These are phyloP conservation scores for Cichlasoma orientale DNA, from an alignment of 2,797 vertebrate species.

Conservation along the genomic window DNA sequence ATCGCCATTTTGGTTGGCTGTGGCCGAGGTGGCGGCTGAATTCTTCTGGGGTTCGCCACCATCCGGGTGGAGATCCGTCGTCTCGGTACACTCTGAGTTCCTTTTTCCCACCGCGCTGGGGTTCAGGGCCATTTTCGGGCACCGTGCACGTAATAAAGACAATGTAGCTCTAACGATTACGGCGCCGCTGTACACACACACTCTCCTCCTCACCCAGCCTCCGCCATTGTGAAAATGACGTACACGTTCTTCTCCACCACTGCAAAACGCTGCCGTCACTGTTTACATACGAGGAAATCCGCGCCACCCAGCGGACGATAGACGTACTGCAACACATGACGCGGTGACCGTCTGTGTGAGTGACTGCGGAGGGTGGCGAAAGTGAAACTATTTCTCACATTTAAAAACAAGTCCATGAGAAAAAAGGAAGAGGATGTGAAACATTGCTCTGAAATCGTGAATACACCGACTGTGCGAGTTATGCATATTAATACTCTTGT, in stretches of 20 bases:
- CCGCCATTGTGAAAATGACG: constrained; percentile 89
- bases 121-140: constrained; percentile 83
- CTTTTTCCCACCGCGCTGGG: constrained; percentile 72
- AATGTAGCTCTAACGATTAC: constrained; percentile 70
- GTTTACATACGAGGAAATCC: constrained; percentile 78
- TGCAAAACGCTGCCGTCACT: constrained; percentile 84
- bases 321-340: constrained; percentile 19
- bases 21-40: constrained; percentile 81
- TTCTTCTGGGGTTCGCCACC: constrained; percentile 76
- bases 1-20: constrained; percentile 88
- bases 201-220: constrained; percentile 84
- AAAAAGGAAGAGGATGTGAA: neutral
- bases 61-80: constrained; percentile 58
- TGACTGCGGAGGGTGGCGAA: neutral
- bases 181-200: constrained; percentile 77
- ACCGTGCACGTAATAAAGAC: constrained; percentile 69
- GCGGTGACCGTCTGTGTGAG: neutral
- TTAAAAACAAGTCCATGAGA: neutral
- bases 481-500: neutral
- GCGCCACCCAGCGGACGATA: constrained; percentile 66
- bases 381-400: neutral
- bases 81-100: constrained; percentile 68
- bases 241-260: constrained; percentile 84
- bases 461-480: neutral
- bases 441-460: no score